Evolutionary conservation across 2,797 vertebrate species (phyloP), one percentile per base, ranked within the genome.

Genomic region (Enteromius afrohamiltoni): DNA sequence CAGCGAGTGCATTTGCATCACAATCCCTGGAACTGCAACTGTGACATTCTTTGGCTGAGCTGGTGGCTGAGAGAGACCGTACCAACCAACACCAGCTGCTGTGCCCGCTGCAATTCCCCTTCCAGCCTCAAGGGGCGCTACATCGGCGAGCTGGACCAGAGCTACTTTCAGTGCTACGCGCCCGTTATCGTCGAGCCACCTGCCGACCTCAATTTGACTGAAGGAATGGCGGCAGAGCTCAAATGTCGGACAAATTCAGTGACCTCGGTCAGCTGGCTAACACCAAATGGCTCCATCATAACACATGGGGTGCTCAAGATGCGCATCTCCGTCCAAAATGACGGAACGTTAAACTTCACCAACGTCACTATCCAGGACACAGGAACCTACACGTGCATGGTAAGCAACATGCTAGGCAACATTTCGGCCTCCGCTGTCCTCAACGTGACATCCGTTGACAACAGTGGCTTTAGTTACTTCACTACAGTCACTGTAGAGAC

Each of bases 31-130:
- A 98, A 97, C 91, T 99, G 98, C 93, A 99, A 99, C 92, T 99
- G 98, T 90, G 98, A 99, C 89, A 99, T 99, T 70, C 92, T 99
- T 90, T 99, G 98, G 98, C 97, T 99, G 83, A 99, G 98, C 91
- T 99, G 98, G 98, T 99, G 98, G 98, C 96, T 99, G 83, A 98
- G 97, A 92, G 98, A 99, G 91, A 97, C 97, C 64, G 98, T 98
- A 9, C 98, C 98, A 21, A 97, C 98, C 19, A 99, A 99, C 75
- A 99, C 97, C 67, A 99, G 98, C 88, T 99, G 98, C 83, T 99
- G 98, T 7, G 98, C 98, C 68, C 96, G 98, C 82, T 99, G 98
- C 88, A 96, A 97, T 90, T 93, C 95, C 0, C 98, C 98, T 75
- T 86, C 96, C 53, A 95, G 91, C 88, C 95, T 97, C 89, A 99